Conservation (phyloP, 2,888 invertebrate genomes). For the Drosophila eohydei region DNA sequence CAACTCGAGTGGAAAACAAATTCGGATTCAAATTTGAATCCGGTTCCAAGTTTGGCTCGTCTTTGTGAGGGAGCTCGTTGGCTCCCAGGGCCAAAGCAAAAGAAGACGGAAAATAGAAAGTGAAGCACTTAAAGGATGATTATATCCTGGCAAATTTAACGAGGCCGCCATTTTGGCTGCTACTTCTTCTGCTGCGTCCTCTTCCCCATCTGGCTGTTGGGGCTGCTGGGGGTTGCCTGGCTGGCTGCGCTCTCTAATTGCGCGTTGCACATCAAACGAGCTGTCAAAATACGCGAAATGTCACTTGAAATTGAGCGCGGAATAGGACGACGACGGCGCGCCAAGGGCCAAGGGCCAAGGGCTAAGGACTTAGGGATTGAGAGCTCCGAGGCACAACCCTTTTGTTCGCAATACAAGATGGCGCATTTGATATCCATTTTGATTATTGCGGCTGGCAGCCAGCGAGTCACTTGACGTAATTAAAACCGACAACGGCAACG, state of each 20-base stretch:
- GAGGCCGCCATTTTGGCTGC: conserved; percentile 32
- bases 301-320: conserved; percentile 55
- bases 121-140: conserved; percentile 20
- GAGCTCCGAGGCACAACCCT: conserved; percentile 19
- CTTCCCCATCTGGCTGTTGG: background rate
- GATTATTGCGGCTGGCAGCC: conserved; percentile 65
- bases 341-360: background rate
- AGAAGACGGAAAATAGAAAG: background rate
- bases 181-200: background rate
- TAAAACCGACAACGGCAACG: conserved; percentile 55
- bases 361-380: background rate
- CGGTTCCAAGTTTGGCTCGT: conserved; percentile 18
- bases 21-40: conserved; percentile 27
- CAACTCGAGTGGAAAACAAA: conserved; percentile 64
- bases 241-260: conserved; percentile 45
- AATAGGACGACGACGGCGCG: background rate
- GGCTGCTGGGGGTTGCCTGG: conserved; percentile 1
- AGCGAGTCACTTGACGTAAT: conserved; percentile 76
- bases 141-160: conserved; percentile 17
- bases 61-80: conserved; percentile 32
- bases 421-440: conserved; percentile 77
- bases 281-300: conserved; percentile 65
- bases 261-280: conserved; percentile 63
- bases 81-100: background rate
- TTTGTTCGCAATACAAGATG: conserved; percentile 57